Conservation (phyloP, 2,113 vertebrate species). For the Aegypius monachus region DNA sequence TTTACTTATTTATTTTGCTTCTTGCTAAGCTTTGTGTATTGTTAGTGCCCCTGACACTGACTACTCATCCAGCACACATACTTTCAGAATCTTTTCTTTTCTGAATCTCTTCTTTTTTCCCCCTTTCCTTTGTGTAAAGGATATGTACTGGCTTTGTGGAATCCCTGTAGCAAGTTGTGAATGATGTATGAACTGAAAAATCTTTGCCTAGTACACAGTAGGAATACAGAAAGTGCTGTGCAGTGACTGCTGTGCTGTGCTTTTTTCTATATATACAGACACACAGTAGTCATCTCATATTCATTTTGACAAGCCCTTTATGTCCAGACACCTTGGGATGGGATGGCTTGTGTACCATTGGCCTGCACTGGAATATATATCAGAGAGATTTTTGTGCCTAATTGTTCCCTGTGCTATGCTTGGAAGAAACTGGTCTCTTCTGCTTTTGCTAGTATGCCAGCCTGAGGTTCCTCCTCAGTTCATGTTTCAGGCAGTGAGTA, state of each 20-base stretch:
- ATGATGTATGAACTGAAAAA: slow-evolving; percentile 80
- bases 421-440: not conserved
- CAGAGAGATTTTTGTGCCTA: slow-evolving; percentile 1
- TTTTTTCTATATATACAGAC: slow-evolving; percentile 54
- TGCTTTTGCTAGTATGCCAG: slow-evolving; percentile 17
- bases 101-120: slow-evolving; percentile 16
- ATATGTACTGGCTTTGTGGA: slow-evolving; percentile 71
- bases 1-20: slow-evolving; percentile 61
- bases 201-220: slow-evolving; percentile 72
- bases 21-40: slow-evolving; percentile 30
- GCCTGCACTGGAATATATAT: slow-evolving; percentile 1
- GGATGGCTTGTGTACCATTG: not conserved
- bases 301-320: slow-evolving; percentile 61
- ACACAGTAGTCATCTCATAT: slow-evolving; percentile 36
- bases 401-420: not conserved
- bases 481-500: not conserved
- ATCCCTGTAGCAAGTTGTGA: slow-evolving; percentile 77
- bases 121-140: slow-evolving; percentile 63
- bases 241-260: slow-evolving; percentile 56
- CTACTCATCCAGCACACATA: not conserved
- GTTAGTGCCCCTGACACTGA: slow-evolving; percentile 31
- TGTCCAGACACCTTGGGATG: slow-evolving; percentile 29
- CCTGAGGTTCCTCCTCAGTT: not conserved
- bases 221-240: slow-evolving; percentile 69
- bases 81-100: slow-evolving; percentile 33